Conservation (phyloP, 2,113 vertebrate species). For the Colossoma macropomum region DNA sequence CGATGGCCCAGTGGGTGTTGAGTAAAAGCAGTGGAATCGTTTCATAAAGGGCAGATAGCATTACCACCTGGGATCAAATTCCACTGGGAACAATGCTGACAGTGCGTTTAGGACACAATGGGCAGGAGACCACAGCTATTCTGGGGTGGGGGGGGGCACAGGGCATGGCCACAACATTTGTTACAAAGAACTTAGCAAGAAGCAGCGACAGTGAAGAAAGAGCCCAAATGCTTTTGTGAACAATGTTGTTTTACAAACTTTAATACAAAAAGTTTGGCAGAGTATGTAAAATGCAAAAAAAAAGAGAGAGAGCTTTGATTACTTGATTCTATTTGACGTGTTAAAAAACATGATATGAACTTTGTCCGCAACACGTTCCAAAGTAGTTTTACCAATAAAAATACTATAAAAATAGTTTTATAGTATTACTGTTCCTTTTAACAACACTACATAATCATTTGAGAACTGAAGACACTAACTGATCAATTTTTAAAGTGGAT, state of each 20-base stretch:
- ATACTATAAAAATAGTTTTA: no score
- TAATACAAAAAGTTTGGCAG: not conserved
- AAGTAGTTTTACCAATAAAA: no score
- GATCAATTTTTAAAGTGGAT: no score
- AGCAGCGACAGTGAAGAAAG: not conserved
- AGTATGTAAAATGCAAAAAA: no score
- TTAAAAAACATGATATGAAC: no score
- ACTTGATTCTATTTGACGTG: no score
- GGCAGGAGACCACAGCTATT: not conserved
- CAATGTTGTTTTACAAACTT: no score
- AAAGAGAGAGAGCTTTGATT: no score
- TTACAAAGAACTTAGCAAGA: slow-evolving; percentile 3
- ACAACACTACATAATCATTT: no score
- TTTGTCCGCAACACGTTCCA: no score
- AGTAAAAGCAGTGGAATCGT: slow-evolving; percentile 28
- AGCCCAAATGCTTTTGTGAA: not conserved
- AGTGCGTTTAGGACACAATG: slow-evolving; percentile 31
- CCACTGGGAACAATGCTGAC: slow-evolving; percentile 27
- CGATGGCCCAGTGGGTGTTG: slow-evolving; percentile 30
- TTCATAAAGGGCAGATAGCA: slow-evolving; percentile 37
- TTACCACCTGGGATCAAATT: slow-evolving; percentile 47
- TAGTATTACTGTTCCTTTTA: no score
- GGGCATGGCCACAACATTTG: not conserved
- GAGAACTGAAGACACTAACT: no score
- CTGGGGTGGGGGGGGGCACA: not conserved